A percentile compares a stretch with the other conserved stretches of the same genome.
Conservation (phyloP, 2,797 vertebrate genomes). For the Toxotes lorentzi region DNA sequence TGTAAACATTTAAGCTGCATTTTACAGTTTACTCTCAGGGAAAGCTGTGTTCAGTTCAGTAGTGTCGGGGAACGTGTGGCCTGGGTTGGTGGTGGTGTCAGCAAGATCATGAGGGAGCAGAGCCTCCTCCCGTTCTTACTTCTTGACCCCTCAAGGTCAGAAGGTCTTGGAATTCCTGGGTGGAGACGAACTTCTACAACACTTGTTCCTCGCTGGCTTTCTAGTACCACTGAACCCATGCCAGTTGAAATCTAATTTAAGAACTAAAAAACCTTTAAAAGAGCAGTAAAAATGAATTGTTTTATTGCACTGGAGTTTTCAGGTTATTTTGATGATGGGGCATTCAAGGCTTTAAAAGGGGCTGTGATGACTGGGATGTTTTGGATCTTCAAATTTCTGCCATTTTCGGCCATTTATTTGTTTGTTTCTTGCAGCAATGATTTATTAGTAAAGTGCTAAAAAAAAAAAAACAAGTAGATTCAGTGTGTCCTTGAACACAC, state of each 20-base stretch:
- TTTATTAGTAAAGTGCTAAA: not conserved
- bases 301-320: not conserved
- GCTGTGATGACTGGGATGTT: not conserved
- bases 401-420: not conserved
- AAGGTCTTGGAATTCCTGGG: slow-evolving; percentile 61
- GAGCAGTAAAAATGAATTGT: slow-evolving; percentile 12
- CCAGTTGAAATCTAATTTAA: slow-evolving; percentile 40
- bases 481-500: slow-evolving; percentile 3
- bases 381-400: not conserved
- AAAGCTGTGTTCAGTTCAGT: not conserved
- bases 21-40: not conserved
- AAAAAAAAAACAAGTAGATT: too few species aligned
- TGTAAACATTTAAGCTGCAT: not conserved
- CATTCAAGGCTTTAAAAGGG: not conserved
- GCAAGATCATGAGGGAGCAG: slow-evolving; percentile 40
- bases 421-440: not conserved
- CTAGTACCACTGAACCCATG: not conserved
- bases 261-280: slow-evolving; percentile 18
- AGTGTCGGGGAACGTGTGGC: not conserved
- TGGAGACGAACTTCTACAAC: slow-evolving; percentile 65
- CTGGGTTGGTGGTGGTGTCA: slow-evolving; percentile 22
- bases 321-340: not conserved
- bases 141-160: slow-evolving; percentile 48
- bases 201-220: slow-evolving; percentile 45
- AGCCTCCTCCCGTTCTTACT: slow-evolving; percentile 26